phyloP scores from a whole-genome alignment of 1,140 invertebrate species.

The Meloidogyne floridensis region DNA sequence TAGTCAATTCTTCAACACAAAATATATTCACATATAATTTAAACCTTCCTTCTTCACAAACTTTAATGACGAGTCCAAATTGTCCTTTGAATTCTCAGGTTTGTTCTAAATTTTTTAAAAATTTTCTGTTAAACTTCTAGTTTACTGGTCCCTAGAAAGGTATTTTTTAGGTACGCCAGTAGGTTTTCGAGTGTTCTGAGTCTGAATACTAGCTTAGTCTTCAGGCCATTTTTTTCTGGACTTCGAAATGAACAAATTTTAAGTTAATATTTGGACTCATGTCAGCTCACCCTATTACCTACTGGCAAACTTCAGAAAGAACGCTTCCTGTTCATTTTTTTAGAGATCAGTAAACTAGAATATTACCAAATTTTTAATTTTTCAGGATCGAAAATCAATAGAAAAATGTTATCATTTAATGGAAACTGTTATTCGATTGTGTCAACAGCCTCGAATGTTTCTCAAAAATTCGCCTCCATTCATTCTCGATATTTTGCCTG shows the following conservation, averaged over 20 bases:
- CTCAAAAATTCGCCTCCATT: slow-evolving; percentile 98
- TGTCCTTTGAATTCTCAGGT: slow-evolving; percentile 24
- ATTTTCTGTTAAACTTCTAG: slow-evolving; percentile 12
- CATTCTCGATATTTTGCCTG: slow-evolving; percentile 96
- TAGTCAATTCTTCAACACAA: slow-evolving; percentile 25
- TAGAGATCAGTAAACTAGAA: too few species aligned
- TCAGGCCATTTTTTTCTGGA: too few species aligned
- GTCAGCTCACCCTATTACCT: too few species aligned
- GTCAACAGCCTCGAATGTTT: slow-evolving; percentile 98
- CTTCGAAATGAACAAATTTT: too few species aligned
- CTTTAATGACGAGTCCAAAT: slow-evolving; percentile 27
- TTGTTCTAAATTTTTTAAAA: not conserved
- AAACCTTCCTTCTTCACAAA: slow-evolving; percentile 4
- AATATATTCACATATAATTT: slow-evolving; percentile 19
- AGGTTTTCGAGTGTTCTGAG: too few species aligned
- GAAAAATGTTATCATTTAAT: slow-evolving; percentile 59
- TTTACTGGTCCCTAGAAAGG: too few species aligned
- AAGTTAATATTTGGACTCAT: too few species aligned
- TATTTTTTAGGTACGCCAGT: too few species aligned
- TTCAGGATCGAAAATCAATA: slow-evolving; percentile 53
- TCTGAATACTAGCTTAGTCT: too few species aligned
- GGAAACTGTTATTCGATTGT: slow-evolving; percentile 77
- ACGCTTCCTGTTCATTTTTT: too few species aligned
- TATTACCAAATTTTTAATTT: not conserved
- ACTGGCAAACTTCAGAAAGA: too few species aligned